A percentile compares a stretch with the other conserved stretches of the same genome.
phyloP scores from a whole-genome alignment of 1,140 invertebrate species.

The Drosophila kikkawai region DNA sequence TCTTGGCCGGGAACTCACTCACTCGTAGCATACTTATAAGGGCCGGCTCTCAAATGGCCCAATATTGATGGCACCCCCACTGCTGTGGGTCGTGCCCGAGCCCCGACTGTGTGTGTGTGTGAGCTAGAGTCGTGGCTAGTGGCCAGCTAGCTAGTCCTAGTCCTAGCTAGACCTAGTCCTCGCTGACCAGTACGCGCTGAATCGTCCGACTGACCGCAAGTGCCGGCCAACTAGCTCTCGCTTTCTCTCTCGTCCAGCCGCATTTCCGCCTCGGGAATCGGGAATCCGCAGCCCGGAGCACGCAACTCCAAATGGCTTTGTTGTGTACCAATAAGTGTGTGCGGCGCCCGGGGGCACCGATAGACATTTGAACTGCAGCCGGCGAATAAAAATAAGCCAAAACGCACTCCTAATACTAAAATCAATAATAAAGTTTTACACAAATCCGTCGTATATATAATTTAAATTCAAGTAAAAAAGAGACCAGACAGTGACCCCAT shows the following conservation, averaged over 20 bases:
- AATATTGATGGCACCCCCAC: slow-evolving; percentile 50
- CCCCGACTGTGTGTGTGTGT: slow-evolving; percentile 4
- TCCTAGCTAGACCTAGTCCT: slow-evolving; percentile 54
- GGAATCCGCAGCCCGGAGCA: slow-evolving; percentile 27
- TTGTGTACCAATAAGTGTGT: slow-evolving; percentile 40
- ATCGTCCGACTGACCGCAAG: slow-evolving; percentile 84
- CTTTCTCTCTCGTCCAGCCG: neutral
- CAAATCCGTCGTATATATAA: slow-evolving; percentile 5
- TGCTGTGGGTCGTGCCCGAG: slow-evolving; percentile 2
- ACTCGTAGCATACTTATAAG: slow-evolving; percentile 73
- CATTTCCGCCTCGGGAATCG: slow-evolving; percentile 10
- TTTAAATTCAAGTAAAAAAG: neutral
- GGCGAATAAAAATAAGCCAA: slow-evolving; percentile 62
- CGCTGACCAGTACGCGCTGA: slow-evolving; percentile 74
- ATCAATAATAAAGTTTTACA: slow-evolving; percentile 31
- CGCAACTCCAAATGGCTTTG: slow-evolving; percentile 63
- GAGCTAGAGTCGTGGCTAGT: slow-evolving; percentile 20
- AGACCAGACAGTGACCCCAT: neutral
- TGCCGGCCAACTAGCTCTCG: slow-evolving; percentile 34
- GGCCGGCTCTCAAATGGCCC: slow-evolving; percentile 46
- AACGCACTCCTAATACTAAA: slow-evolving; percentile 46
- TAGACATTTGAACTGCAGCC: slow-evolving; percentile 35
- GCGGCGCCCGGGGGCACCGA: neutral
- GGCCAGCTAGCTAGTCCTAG: slow-evolving; percentile 43
- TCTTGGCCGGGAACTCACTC: slow-evolving; percentile 26